Base-by-base conservation (phyloP, 2,113 vertebrate species). In the Atrichornis clamosus region DNA sequence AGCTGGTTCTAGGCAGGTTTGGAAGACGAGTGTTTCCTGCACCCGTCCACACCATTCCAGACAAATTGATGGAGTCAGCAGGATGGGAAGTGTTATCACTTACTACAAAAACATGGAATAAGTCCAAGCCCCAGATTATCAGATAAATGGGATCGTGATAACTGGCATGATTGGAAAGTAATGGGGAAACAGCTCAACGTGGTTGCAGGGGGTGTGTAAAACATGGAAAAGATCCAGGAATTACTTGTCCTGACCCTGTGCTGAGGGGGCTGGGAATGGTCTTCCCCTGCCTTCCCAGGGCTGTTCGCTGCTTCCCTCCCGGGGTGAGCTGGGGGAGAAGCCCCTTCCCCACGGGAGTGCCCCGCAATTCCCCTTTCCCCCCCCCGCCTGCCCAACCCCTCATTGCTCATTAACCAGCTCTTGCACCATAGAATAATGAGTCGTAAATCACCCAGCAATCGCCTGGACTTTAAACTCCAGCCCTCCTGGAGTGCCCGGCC, bases 371-470 rank as follows among this genome's bases (percentile, higher is more conserved):
- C 55, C 62, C 27, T 39, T 64, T 89, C 59, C 55, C 70, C 82
- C 20, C 83, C 86, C 76, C 2, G 3, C 47, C 93, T 35, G 52
- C 84, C 92, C 84, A 63, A 15, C 85, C 91, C 68, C 58, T 88
- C 76, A 93, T 96, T 97, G 93, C 93, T 97, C 91, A 96, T 97
- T 96, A 97, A 97, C 95, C 86, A 83, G 19, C 80, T 35, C 87
- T 35, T n/a, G 46, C 28, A 77, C 67, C 13, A 3, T 63, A 87
- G 84, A 90, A 95, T 77, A 96, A 97, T 41, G 79, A 84, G 59
- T 70, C 12, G 15, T 96, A 93, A 96, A 95, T 94, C 93, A 94
- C 18, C 23, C 73, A 20, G 77, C 68, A 35, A 37, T 37, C 42
- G 84, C 83, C 78, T 39, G 87, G 93, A 96, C 93, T 97, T 95